These are phyloP conservation scores for Xestia c-nigrum DNA, from an alignment of 2,888 invertebrate species.

Conservation along the genomic window DNA sequence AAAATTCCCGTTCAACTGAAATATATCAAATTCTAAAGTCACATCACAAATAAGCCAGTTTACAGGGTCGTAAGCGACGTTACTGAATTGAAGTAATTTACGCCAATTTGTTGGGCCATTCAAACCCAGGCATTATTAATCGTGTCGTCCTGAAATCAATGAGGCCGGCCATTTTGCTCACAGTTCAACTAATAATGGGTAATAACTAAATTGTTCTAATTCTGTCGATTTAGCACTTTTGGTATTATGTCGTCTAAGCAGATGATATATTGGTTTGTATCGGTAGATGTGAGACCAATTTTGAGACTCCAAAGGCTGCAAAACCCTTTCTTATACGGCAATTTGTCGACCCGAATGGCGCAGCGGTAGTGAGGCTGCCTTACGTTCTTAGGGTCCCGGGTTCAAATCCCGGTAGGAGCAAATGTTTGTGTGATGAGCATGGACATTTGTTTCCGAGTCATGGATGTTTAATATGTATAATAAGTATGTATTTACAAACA, in stretches of 20 bases:
- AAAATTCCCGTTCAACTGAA: slow-evolving; percentile 4
- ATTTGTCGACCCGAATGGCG: no score
- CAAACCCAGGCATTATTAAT: slow-evolving; percentile 58
- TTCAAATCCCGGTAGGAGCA: no score
- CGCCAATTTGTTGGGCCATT: slow-evolving; percentile 61
- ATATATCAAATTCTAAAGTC: slow-evolving; percentile 37
- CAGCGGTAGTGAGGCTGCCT: no score
- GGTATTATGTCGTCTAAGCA: slow-evolving; percentile 9
- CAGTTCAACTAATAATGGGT: slow-evolving; percentile 46
- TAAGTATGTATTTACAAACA: no score
- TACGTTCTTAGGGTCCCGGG: no score
- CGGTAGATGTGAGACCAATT: not conserved
- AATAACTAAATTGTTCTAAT: slow-evolving; percentile 43
- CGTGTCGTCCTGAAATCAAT: slow-evolving; percentile 54
- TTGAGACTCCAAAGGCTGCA: not conserved
- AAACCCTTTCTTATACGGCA: no score
- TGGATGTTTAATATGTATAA: no score
- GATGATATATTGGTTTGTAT: not conserved
- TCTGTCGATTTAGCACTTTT: slow-evolving; percentile 22
- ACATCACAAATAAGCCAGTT: slow-evolving; percentile 25
- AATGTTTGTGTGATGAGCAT: no score
- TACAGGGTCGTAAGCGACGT: slow-evolving; percentile 31
- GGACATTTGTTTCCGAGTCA: no score
- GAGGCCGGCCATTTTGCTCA: slow-evolving; percentile 51
- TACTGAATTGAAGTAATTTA: slow-evolving; percentile 61